Evolutionary conservation across 53 echinoderm and acorn worm species (phyloP).

Genomic region (Apostichopus leukothele): DNA sequence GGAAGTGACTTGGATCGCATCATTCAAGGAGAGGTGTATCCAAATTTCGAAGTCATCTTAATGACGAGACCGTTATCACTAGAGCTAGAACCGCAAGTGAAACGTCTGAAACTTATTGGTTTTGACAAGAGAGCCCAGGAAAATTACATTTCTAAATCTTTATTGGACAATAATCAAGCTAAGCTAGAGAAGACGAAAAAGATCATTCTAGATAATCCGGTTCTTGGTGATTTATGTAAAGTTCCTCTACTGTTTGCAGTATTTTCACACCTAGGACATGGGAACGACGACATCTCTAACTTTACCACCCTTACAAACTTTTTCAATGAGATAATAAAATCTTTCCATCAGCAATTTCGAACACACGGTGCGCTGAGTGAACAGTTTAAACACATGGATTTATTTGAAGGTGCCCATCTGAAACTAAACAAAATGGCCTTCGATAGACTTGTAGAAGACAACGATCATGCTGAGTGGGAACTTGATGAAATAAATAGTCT

Average conservation of each 20-base stretch:
- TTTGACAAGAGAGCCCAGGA: neutral
- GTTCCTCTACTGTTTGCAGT: neutral
- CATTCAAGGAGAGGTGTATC: neutral
- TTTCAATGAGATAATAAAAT: neutral
- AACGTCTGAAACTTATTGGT: neutral
- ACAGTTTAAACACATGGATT: too few relatives aligned
- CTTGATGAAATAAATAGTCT: neutral
- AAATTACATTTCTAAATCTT: neutral
- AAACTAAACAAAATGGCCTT: neutral
- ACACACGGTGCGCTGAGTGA: neutral
- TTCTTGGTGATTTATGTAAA: constrained; percentile 3
- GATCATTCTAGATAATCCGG: neutral
- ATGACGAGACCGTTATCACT: neutral
- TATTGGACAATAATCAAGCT: neutral
- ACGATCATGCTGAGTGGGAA: neutral
- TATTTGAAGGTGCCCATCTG: too few relatives aligned
- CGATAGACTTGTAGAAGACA: neutral
- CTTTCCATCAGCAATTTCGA: neutral
- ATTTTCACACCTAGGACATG: neutral
- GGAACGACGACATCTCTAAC: neutral
- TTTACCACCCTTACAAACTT: neutral
- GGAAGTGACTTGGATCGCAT: neutral
- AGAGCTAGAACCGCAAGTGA: neutral
- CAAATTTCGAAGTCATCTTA: neutral
- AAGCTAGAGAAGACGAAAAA: neutral